Conservation (phyloP, 2,888 invertebrate genomes). For the Campoletis raptor region DNA sequence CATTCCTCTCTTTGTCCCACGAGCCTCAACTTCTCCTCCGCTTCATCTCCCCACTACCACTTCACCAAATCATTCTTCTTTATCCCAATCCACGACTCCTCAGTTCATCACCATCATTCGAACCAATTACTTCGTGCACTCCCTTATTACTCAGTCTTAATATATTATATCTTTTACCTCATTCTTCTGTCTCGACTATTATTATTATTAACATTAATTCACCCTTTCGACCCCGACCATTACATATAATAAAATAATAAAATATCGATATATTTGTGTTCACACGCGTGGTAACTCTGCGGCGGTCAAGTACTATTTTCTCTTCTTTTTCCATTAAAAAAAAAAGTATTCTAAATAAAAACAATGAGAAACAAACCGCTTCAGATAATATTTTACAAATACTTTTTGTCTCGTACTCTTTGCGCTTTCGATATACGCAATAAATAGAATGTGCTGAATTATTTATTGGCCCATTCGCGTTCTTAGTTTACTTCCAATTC, state of each 20-base stretch:
- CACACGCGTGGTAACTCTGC: constrained; percentile 65
- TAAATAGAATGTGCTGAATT: constrained; percentile 30
- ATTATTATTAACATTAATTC: too few relatives aligned
- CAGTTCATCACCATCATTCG: too few relatives aligned
- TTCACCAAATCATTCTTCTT: constrained; percentile 1
- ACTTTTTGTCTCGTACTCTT: constrained; percentile 16
- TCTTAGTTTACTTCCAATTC: constrained; percentile 82
- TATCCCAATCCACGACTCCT: too few relatives aligned
- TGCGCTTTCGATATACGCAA: not conserved
- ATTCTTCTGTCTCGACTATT: too few relatives aligned
- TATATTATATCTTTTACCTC: too few relatives aligned
- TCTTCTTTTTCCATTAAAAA: not conserved
- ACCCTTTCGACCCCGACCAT: too few relatives aligned
- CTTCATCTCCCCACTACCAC: too few relatives aligned
- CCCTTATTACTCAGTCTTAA: too few relatives aligned
- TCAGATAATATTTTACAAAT: constrained; percentile 59
- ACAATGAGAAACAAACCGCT: constrained; percentile 7
- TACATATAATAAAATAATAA: constrained; percentile 41
- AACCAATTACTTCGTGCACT: too few relatives aligned
- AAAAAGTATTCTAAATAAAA: not conserved
- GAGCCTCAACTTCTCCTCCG: too few relatives aligned
- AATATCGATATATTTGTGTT: constrained; percentile 20
- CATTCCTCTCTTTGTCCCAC: too few relatives aligned
- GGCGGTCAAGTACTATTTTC: constrained; percentile 33
- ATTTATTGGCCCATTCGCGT: not conserved